phyloP scores from a whole-genome alignment of 1,140 invertebrate genomes.

The Vanessa atalanta region DNA sequence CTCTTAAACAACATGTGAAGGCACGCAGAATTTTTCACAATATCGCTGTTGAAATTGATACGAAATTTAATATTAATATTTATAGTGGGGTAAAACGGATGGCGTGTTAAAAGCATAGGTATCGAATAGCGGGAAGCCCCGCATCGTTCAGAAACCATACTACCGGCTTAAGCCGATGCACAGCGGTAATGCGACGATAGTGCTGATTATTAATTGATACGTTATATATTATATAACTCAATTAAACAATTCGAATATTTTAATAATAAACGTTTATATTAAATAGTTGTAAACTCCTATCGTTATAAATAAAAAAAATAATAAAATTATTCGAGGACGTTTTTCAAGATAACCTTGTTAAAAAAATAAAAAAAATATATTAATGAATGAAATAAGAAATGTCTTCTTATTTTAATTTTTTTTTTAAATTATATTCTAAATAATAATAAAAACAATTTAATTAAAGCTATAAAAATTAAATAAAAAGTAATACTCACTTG shows the following conservation, averaged over 20 bases:
- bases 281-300: too few relatives aligned
- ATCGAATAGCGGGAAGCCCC: slow-evolving; percentile 67
- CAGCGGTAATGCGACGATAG: slow-evolving; percentile 22
- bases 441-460: slow-evolving; percentile 2
- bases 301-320: too few relatives aligned
- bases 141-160: slow-evolving; percentile 65
- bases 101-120: slow-evolving; percentile 54
- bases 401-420: too few relatives aligned
- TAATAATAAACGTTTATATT: neutral
- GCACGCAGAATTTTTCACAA: neutral
- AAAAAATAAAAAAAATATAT: too few relatives aligned
- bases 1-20: neutral
- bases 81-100: slow-evolving; percentile 36
- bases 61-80: slow-evolving; percentile 39
- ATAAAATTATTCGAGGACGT: too few relatives aligned
- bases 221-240: neutral
- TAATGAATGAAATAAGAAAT: too few relatives aligned
- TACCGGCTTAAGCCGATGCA: slow-evolving; percentile 53
- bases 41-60: slow-evolving; percentile 26
- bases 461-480: neutral
- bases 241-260: neutral
- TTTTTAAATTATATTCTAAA: neutral
- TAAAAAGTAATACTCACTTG: slow-evolving; percentile 44
- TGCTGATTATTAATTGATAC: slow-evolving; percentile 19
- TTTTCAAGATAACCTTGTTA: too few relatives aligned